Evolutionary conservation across 1,140 invertebrate species (phyloP).

Genomic region (Leptestheria dahalacensis): DNA sequence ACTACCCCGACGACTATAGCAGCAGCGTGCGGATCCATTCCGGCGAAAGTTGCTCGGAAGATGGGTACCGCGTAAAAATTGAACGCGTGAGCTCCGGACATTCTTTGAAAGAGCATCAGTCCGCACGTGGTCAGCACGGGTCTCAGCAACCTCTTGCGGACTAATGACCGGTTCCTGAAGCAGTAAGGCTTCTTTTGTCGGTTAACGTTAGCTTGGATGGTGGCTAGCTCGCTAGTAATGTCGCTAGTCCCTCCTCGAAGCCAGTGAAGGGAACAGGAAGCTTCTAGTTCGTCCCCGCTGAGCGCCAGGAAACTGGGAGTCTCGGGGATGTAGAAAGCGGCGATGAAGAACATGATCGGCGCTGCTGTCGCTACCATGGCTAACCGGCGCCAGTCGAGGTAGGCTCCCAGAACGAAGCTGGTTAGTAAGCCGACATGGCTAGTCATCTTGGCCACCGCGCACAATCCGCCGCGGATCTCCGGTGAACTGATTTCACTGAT

Average conservation of each 20-base stretch:
- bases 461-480: constrained; percentile 64
- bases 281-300: constrained; percentile 56
- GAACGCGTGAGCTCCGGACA: constrained; percentile 65
- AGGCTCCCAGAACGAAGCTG: constrained; percentile 61
- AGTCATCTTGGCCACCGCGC: constrained; percentile 56
- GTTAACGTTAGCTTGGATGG: constrained; percentile 46
- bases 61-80: constrained; percentile 67
- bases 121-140: constrained; percentile 61
- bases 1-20: constrained; percentile 62
- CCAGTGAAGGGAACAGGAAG: constrained; percentile 56
- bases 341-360: constrained; percentile 33
- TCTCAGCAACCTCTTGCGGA: constrained; percentile 35
- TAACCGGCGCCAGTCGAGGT: constrained; percentile 62
- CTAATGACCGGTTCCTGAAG: constrained; percentile 30
- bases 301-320: constrained; percentile 64
- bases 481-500: constrained; percentile 78
- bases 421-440: constrained; percentile 70
- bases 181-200: constrained; percentile 26
- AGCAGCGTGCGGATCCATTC: constrained; percentile 62
- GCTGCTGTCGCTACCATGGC: constrained; percentile 56
- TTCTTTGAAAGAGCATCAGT: constrained; percentile 63
- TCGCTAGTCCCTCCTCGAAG: constrained; percentile 54
- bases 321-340: constrained; percentile 48
- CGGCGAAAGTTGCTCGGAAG: constrained; percentile 37
- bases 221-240: constrained; percentile 47